Base-by-base conservation (phyloP, 2,888 invertebrate species). In the Incurvaria masculella region DNA sequence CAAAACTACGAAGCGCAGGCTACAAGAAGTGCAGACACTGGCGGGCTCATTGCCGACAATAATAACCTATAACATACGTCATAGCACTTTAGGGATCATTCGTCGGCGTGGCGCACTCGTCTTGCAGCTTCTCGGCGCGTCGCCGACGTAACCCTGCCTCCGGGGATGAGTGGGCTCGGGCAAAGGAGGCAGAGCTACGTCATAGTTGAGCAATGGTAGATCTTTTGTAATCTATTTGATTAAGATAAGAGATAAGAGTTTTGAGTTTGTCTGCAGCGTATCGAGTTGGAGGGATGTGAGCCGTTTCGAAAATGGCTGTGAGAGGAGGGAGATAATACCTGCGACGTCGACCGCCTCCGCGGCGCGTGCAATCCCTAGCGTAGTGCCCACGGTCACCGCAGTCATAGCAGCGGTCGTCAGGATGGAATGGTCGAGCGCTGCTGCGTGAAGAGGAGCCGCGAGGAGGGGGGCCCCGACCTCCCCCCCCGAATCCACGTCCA, bases 321-420 rank as follows among this genome's bases (percentile, higher is more conserved):
- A 14, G 33, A 14, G 11, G 14, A 33, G 33, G 8, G 33, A 8
- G 33, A n/a, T n/a, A n/a, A n/a, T 45, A 79, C 79, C 79, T 78
- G 68, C 79, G 72, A 68, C 85, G 83, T 55, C 86, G 80, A 48
- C 75, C 65, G 49, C 80, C 70, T 55, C 81, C 78, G 60, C 89
- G 86, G 53, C 89, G 81, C 49, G 87, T 84, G 69, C 96, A 95
- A 67, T 96, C 94, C 56, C 95, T 83, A 46, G 95, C 95, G 68
- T 94, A 95, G 68, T 96, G 95, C 8, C 96, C 96, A 53, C 93
- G 82, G 61, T 93, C 94, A 33, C 95, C 95, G 71, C 96, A 96
- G 64, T 95, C 94, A 65, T 95, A 96, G 70, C 96, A 96, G 52
- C 92, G 87, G 73, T 95, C 95, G 61, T 94, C 93, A 10, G 93